A percentile compares a stretch with the other conserved stretches of the same genome.
phyloP scores from a whole-genome alignment of 92 coral and sea anemone species.

The Parazoanthus darwini region DNA sequence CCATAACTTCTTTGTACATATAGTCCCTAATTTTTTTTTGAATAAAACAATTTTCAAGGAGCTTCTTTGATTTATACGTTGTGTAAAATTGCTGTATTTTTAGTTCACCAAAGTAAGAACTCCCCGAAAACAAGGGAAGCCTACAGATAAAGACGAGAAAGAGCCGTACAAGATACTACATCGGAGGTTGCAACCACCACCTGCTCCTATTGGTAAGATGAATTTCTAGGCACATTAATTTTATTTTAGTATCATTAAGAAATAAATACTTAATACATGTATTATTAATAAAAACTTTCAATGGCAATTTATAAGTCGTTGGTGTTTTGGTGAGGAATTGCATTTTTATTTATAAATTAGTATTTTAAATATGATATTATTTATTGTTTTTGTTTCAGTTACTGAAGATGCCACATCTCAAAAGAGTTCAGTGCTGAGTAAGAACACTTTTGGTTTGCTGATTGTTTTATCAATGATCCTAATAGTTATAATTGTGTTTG shows the following conservation, averaged over 20 bases:
- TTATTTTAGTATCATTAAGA: too few relatives aligned
- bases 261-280: too few relatives aligned
- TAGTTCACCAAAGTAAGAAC: conserved; percentile 40
- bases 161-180: conserved; percentile 18
- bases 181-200: conserved; percentile 18
- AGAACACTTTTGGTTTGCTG: neutral
- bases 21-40: neutral
- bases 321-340: too few relatives aligned
- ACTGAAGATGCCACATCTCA: neutral
- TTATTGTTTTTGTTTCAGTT: conserved; percentile 22
- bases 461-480: conserved; percentile 22
- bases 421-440: neutral
- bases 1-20: neutral
- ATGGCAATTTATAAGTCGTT: too few relatives aligned
- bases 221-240: too few relatives aligned
- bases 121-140: conserved; percentile 27
- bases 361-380: neutral
- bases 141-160: conserved; percentile 23
- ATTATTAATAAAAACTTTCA: too few relatives aligned
- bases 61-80: neutral
- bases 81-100: neutral
- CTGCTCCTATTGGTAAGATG: conserved; percentile 20
- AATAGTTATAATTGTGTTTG: conserved; percentile 6
- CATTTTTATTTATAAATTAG: too few relatives aligned
- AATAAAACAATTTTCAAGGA: neutral